Conservation (phyloP, 2,797 vertebrate species). For the Bradypodion ventrale region DNA sequence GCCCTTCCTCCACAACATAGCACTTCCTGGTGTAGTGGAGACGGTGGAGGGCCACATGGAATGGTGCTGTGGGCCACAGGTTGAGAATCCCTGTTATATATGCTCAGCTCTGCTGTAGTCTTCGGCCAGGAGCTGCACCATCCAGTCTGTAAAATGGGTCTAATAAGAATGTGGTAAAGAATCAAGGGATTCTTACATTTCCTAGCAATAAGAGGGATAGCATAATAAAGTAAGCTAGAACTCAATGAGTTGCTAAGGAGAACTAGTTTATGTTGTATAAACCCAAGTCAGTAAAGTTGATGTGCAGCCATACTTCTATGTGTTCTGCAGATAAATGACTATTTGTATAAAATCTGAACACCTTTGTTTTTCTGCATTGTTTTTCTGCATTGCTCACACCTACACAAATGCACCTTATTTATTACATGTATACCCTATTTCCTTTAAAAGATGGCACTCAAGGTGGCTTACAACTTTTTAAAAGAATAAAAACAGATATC, state of each 20-base stretch:
- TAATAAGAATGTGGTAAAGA: background rate
- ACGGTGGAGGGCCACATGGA: too few species aligned
- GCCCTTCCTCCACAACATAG: too few species aligned
- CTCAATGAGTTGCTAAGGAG: background rate
- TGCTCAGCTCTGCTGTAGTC: background rate
- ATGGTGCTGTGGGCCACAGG: too few species aligned
- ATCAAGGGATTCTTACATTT: background rate
- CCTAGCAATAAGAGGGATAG: background rate
- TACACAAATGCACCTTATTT: background rate
- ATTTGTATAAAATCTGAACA: background rate
- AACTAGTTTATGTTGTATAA: background rate
- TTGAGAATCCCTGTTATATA: too few species aligned
- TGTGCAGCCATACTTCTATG: background rate
- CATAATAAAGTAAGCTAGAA: background rate
- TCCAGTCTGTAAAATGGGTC: background rate
- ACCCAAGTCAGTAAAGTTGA: background rate
- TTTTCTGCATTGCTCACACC: too few species aligned
- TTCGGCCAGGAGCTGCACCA: background rate
- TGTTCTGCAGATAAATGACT: background rate
- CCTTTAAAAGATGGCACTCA: too few species aligned
- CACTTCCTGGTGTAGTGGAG: too few species aligned
- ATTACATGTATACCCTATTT: too few species aligned
- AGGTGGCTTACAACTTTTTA: too few species aligned
- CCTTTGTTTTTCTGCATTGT: too few species aligned
- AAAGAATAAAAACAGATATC: too few species aligned